Conservation (phyloP, 2,888 invertebrate species). For the Drosophila mayaguana region DNA sequence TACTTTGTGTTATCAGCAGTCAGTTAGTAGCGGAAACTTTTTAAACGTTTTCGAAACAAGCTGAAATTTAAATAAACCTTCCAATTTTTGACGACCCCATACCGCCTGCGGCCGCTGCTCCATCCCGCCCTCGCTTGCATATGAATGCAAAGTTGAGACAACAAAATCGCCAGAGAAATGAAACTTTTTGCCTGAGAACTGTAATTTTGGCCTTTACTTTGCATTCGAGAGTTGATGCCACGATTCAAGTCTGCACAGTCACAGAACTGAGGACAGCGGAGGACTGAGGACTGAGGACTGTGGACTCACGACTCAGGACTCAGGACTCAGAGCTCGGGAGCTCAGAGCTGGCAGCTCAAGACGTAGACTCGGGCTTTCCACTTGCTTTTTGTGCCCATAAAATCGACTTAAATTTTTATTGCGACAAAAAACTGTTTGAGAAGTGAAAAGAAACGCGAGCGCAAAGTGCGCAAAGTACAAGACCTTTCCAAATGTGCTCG, state of each 20-base stretch:
- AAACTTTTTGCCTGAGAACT: constrained; percentile 61
- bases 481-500: constrained; percentile 11
- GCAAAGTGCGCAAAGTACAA: constrained; percentile 43
- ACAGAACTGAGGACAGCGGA: background rate
- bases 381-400: constrained; percentile 68
- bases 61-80: constrained; percentile 78
- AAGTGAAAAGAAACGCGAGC: constrained; percentile 60
- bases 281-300: background rate
- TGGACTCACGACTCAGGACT: constrained; percentile 5
- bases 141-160: constrained; percentile 72
- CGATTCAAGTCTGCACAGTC: constrained; percentile 20
- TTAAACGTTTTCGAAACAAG: constrained; percentile 79
- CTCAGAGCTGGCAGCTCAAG: constrained; percentile 28
- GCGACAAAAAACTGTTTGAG: constrained; percentile 69
- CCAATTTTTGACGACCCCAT: constrained; percentile 71
- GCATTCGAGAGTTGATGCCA: constrained; percentile 54
- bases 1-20: constrained; percentile 77
- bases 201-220: constrained; percentile 61
- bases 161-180: constrained; percentile 75
- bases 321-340: background rate
- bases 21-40: constrained; percentile 79
- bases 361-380: constrained; percentile 40
- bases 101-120: constrained; percentile 11
- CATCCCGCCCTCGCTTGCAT: constrained; percentile 20
- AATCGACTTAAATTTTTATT: constrained; percentile 79